phyloP scores from a whole-genome alignment of 2,113 vertebrate genomes.

The Mustela nigripes region DNA sequence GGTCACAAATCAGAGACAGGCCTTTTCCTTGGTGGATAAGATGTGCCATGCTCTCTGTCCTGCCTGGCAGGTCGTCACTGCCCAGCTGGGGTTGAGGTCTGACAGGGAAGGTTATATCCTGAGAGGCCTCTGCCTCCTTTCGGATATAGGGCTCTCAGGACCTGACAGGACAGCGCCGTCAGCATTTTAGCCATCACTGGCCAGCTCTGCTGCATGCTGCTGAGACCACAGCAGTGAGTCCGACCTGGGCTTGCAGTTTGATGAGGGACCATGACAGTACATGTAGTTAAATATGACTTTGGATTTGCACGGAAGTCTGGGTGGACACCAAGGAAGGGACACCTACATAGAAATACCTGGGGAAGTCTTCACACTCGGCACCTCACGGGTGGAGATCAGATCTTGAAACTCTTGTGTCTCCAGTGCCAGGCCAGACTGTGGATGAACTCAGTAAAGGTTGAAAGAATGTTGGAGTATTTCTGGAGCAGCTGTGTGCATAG shows the following conservation, averaged over 20 bases:
- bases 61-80: background rate
- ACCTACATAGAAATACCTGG: background rate
- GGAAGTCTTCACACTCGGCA: background rate
- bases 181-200: background rate
- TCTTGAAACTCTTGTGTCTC: background rate
- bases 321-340: background rate
- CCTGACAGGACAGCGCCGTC: background rate
- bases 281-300: background rate
- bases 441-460: background rate
- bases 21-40: conserved; percentile 35
- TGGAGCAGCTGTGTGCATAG: background rate
- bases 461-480: background rate
- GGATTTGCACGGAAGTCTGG: background rate
- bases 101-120: background rate
- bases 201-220: background rate
- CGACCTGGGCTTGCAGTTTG: background rate
- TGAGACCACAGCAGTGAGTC: background rate
- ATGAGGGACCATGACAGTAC: background rate
- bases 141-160: background rate
- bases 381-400: background rate
- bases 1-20: conserved; percentile 27
- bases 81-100: background rate
- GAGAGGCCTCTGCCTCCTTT: background rate
- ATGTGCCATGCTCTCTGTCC: background rate
- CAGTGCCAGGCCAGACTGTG: background rate